Base-by-base conservation (phyloP, 2,888 invertebrate genomes). In the Platycheirus albimanus region DNA sequence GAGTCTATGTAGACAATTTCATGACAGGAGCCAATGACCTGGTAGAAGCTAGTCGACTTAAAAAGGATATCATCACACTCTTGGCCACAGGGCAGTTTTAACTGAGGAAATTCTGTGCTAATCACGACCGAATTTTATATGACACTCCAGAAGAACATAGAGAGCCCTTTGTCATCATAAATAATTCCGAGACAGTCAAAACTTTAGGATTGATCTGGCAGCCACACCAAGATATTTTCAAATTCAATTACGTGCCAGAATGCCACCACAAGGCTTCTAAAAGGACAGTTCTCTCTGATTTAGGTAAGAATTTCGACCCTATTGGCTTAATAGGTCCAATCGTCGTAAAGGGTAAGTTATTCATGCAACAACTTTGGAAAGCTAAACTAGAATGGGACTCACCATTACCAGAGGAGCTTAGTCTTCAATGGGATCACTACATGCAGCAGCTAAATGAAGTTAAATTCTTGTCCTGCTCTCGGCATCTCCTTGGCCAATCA, bases 231-330 rank as follows among this genome's bases (percentile, higher is more conserved):
- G 52, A 52, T 52, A 10, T 52, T 11, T 52, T 52, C 17, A 28
- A 33, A 30, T 52, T 52, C 17, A 52, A 52, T 17, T 52, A 52
- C 33, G 17, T 52, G n/a, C 52, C 52, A 28, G 28, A 52, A 52
- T 10, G 15, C 6, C 33, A 52, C 33, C 13, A 30, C 11, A 28
- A 33, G 10, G 11, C 30, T 17, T 33, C 52, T 10, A 52, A 52
- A 52, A 52, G 28, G 11, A 52, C 52, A 52, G 52, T 30, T 17
- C 15, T 52, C 13, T 52, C 52, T 33, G 30, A 52, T 24, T 3
- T 52, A n/a, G 30, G 52, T 17, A 52, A 52, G 10, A 52, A 24
- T n/a, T 20, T 47, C n/a, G 47, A 47, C n/a, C 47, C 47, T n/a
- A 20, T 47, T 7, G 47, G 47, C 24, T 11, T 24, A 47, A 47